A percentile compares a stretch with the other conserved stretches of the same genome.
Conservation (phyloP, 2,797 vertebrate genomes). For the Clarias laeviceps region DNA sequence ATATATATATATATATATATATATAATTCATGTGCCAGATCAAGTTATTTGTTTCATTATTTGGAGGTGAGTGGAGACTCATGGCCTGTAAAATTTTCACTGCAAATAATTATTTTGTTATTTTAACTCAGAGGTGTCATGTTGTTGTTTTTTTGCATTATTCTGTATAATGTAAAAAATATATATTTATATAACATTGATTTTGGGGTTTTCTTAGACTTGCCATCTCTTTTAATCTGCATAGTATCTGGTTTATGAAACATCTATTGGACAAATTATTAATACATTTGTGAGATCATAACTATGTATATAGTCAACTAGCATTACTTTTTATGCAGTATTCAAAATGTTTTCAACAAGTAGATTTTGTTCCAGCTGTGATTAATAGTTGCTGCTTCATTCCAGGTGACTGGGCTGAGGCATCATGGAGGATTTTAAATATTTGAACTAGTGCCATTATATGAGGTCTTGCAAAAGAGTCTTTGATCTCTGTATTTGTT, state of each 20-base stretch:
- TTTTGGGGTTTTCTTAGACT: neutral
- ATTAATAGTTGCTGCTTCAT: neutral
- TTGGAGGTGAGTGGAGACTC: neutral
- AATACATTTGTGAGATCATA: neutral
- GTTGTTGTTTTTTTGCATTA: neutral
- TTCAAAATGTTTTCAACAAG: constrained; percentile 6
- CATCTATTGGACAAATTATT: neutral
- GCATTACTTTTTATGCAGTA: neutral
- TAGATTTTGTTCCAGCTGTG: neutral
- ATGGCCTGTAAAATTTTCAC: neutral
- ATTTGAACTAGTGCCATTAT: constrained; percentile 15
- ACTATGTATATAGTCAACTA: neutral
- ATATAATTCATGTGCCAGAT: no score
- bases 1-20: no score
- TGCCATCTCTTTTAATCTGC: neutral
- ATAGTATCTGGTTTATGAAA: neutral
- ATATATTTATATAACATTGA: neutral
- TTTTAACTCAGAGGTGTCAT: neutral
- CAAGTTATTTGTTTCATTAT: neutral
- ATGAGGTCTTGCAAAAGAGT: constrained; percentile 2
- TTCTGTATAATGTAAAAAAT: no score
- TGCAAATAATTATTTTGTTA: neutral
- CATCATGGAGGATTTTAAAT: constrained; percentile 4
- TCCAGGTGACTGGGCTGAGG: neutral
- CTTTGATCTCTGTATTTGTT: neutral